These are phyloP conservation scores for Anthonomus grandis DNA, from an alignment of 1,140 invertebrate genomes.

Conservation along the genomic window DNA sequence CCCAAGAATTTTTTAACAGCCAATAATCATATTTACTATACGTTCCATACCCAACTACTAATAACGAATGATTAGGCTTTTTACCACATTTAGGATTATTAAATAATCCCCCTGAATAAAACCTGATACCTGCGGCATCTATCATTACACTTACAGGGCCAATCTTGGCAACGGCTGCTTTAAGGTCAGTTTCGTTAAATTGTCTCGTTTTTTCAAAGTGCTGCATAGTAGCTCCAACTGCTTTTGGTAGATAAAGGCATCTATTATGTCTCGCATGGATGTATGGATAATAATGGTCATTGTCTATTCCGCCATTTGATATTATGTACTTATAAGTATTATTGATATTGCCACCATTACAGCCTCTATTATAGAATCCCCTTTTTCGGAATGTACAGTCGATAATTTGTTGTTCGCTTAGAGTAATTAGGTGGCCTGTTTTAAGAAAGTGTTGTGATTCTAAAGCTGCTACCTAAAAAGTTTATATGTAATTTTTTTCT, in stretches of 20 bases:
- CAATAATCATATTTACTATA: conserved; percentile 65
- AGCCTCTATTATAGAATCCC: conserved; percentile 58
- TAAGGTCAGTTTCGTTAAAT: conserved; percentile 59
- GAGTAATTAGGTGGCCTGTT: conserved; percentile 76
- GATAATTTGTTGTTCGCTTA: conserved; percentile 95
- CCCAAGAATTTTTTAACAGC: conserved; percentile 85
- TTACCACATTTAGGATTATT: neutral
- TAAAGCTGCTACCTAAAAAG: conserved; percentile 79
- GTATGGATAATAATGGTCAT: conserved; percentile 61
- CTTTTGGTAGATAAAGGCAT: neutral
- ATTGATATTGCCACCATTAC: conserved; percentile 64
- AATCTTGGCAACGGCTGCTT: conserved; percentile 68
- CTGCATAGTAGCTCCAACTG: neutral
- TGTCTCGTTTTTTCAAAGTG: conserved; percentile 56
- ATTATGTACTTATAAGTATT: conserved; percentile 61
- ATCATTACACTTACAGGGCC: conserved; percentile 71
- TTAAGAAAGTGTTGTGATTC: conserved; percentile 92
- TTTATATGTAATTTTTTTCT: too few species aligned
- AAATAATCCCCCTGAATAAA: conserved; percentile 53
- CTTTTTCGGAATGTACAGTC: conserved; percentile 91
- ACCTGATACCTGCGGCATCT: conserved; percentile 75
- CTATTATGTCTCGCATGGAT: conserved; percentile 42
- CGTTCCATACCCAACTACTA: conserved; percentile 79
- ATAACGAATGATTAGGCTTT: conserved; percentile 78
- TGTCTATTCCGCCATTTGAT: conserved; percentile 63